Evolutionary conservation across 2,888 invertebrate genomes (phyloP).

Genomic region (Punctoribates punctum): DNA sequence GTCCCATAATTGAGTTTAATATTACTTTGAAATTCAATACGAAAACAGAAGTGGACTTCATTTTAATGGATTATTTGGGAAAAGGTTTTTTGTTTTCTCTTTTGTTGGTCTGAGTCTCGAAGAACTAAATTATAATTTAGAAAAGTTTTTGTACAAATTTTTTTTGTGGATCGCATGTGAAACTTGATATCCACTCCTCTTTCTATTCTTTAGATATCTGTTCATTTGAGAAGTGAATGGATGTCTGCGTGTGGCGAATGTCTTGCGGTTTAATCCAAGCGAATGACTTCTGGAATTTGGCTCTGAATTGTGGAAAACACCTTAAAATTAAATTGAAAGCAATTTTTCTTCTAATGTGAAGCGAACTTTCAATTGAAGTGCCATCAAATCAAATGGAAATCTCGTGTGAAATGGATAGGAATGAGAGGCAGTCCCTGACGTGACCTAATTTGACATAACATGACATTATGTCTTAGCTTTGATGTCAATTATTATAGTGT

Average conservation of each 20-base stretch:
- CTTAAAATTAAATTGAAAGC: constrained; percentile 26
- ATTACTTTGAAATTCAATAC: too few relatives aligned
- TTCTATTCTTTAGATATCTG: background rate
- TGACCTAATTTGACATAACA: constrained; percentile 38
- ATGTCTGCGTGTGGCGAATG: constrained; percentile 19
- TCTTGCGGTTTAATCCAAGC: background rate
- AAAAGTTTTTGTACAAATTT: background rate
- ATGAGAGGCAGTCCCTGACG: constrained; percentile 21
- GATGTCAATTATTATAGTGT: background rate
- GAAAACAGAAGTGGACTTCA: background rate
- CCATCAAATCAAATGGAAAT: background rate
- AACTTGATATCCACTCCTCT: background rate
- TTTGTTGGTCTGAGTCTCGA: background rate
- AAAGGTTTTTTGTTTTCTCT: background rate
- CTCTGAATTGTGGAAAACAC: background rate
- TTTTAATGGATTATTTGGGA: background rate
- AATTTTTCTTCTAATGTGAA: background rate
- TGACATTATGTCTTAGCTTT: constrained; percentile 20
- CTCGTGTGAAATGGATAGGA: constrained; percentile 16
- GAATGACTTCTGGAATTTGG: constrained; percentile 15
- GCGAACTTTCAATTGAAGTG: background rate
- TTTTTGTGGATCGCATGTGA: background rate
- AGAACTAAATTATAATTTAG: constrained; percentile 2
- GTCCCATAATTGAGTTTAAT: too few relatives aligned
- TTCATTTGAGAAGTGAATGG: background rate